Percentiles rank a stretch among this genome's conserved stretches.
phyloP scores from a whole-genome alignment of 1,140 invertebrate genomes.

The Cotesia typhae region DNA sequence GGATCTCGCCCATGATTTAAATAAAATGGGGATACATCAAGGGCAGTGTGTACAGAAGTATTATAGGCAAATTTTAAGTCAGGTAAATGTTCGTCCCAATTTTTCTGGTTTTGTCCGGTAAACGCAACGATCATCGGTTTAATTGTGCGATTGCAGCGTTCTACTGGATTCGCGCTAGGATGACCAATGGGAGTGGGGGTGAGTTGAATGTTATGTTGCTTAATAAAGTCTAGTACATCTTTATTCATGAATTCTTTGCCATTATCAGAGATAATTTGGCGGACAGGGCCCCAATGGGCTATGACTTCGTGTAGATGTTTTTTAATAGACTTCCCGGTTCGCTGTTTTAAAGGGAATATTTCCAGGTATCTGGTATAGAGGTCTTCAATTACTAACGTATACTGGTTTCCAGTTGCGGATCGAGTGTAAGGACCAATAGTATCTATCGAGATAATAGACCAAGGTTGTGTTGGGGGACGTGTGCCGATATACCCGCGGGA shows the following conservation, averaged over 20 bases:
- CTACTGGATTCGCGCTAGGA: conserved; percentile 31
- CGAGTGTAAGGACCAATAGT: not conserved
- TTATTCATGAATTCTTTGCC: conserved; percentile 30
- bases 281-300: conserved; percentile 24
- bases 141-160: conserved; percentile 25
- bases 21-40: not conserved
- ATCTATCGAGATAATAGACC: no score
- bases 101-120: not conserved
- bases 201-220: not conserved
- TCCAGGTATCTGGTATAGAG: conserved; percentile 38
- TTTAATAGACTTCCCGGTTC: conserved; percentile 20
- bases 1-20: conserved; percentile 11
- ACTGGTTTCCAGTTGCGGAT: conserved; percentile 34
- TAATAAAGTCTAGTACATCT: conserved; percentile 15
- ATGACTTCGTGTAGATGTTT: conserved; percentile 24
- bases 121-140: conserved; percentile 21
- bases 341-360: conserved; percentile 22
- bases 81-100: not conserved
- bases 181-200: conserved; percentile 15
- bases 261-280: conserved; percentile 30
- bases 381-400: conserved; percentile 35
- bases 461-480: no score
- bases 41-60: not conserved
- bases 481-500: no score
- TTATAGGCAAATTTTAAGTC: not conserved